Conservation (phyloP, 2,113 vertebrate genomes). For the Tetrax tetrax region DNA sequence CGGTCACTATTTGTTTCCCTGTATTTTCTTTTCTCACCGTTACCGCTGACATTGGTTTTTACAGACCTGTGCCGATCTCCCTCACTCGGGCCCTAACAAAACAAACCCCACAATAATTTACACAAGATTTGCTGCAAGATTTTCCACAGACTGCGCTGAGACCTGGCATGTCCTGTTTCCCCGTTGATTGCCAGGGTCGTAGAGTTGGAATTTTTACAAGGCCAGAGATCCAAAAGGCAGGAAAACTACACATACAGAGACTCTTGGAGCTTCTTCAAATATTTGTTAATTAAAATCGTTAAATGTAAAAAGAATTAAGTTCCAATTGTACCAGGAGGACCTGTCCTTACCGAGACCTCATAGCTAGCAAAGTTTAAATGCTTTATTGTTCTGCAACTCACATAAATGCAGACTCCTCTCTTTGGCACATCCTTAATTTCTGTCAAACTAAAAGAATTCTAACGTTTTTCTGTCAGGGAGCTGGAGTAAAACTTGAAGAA, state of each 20-base stretch:
- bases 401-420: background rate
- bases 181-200: background rate
- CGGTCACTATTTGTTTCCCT: background rate
- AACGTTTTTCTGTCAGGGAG: constrained; percentile 45
- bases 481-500: constrained; percentile 26
- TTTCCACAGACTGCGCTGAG: background rate
- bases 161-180: background rate
- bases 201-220: background rate
- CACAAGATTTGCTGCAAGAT: background rate
- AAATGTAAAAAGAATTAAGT: background rate
- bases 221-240: background rate
- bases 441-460: constrained; percentile 42
- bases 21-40: background rate
- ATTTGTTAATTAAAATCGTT: constrained; percentile 12
- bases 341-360: background rate
- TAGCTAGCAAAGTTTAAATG: background rate
- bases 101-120: background rate
- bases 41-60: background rate
- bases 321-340: background rate
- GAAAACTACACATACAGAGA: background rate
- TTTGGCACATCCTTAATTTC: constrained; percentile 58
- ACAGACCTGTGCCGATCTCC: background rate
- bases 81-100: background rate
- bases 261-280: background rate
- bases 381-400: constrained; percentile 14